These are phyloP conservation scores for Dicrurus megarhynchus DNA, from an alignment of 2,113 vertebrate genomes.

Conservation along the genomic window DNA sequence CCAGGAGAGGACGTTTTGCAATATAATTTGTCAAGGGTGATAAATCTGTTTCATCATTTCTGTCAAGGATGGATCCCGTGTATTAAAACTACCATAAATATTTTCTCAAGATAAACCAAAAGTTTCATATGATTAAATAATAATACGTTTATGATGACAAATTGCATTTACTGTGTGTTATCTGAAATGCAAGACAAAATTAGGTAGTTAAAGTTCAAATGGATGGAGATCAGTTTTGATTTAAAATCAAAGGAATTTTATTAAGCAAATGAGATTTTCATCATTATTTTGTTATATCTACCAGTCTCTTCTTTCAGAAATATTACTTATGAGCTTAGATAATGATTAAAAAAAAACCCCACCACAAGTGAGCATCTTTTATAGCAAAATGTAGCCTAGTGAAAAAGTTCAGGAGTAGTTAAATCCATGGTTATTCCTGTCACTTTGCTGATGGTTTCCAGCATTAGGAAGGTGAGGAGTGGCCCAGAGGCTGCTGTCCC, in stretches of 20 bases:
- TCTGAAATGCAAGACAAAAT: constrained; percentile 72
- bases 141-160: constrained; percentile 83
- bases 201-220: constrained; percentile 75
- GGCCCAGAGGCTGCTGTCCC: neutral
- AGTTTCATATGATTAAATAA: constrained; percentile 84
- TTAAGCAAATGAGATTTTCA: constrained; percentile 74
- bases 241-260: constrained; percentile 73
- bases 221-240: constrained; percentile 76
- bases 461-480: fast-evolving
- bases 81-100: constrained; percentile 94
- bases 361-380: neutral
- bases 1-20: constrained; percentile 77
- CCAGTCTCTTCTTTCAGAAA: constrained; percentile 58
- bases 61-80: constrained; percentile 81
- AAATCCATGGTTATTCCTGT: neutral
- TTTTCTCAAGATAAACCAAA: constrained; percentile 82
- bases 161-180: constrained; percentile 82
- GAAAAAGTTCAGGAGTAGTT: neutral
- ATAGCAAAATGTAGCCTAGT: neutral
- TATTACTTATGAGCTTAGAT: constrained; percentile 54
- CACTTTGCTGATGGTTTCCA: neutral
- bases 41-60: constrained; percentile 90
- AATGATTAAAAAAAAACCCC: neutral
- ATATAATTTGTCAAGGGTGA: constrained; percentile 88
- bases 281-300: constrained; percentile 68